Evolutionary conservation across 1,140 invertebrate species (phyloP), one percentile per base, ranked within the genome.

Genomic region (Scaptomyza graminum): DNA sequence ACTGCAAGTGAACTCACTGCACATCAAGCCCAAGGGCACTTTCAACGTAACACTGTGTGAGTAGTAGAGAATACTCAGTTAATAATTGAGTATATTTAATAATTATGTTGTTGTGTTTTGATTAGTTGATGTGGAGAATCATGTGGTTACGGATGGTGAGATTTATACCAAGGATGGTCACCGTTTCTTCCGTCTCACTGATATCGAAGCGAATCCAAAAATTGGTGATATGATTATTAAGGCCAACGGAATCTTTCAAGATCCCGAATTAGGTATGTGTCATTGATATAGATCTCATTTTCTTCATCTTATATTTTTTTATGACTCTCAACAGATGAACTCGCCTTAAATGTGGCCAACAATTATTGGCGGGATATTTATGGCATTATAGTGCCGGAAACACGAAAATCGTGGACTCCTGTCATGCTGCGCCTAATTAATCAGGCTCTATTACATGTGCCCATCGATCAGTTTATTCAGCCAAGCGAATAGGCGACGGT

Each of bases 331-430:
- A 22, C 54, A 92, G 91, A 91, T 77, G 55, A 88, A 60, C 43
- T 92, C 22, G 85, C 82, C 0, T 8, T 91, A 16, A 82, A 85
- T 64, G 84, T 92, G 13, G 79, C 83, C 1, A 92, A 92, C 79
- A 87, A 85, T 25, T 90, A 91, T 59, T 92, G 90, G 90, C 79
- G 79, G 39, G 80, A 90, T 44, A 79, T 92, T n/a, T 90, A 90
- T 41, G 76, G 80, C 25, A 75, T 85, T 16, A 75, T 92, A 22
- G 54, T 92, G 43, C 91, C 90, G 0, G 90, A 92, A 65, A 91
- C 90, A 2, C 70, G 83, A 15, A 56, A 79, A 15, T 76, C 76
- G 31, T 91, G 91, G 90, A 74, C 73, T 18, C 91, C 91, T 0
- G 54, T 91, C 25, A 12, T 91, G 13, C 43, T 90, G 47, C 74